Conservation (phyloP, 2,113 vertebrate species). For the Azemiops feae region DNA sequence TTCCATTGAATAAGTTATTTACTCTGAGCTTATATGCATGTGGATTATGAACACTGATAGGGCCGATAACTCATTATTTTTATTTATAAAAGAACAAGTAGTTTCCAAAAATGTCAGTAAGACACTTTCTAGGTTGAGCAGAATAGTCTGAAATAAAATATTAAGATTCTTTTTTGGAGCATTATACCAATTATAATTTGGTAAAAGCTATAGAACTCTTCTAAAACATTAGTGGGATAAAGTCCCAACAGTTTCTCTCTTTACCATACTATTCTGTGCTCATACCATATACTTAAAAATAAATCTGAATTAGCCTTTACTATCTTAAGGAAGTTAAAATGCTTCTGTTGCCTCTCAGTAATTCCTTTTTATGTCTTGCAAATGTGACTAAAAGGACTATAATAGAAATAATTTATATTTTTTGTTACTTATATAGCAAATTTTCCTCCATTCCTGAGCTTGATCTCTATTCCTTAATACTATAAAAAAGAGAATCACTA, state of each 20-base stretch:
- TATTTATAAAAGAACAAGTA: background rate
- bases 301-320: background rate
- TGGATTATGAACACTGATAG: background rate
- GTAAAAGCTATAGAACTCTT: background rate
- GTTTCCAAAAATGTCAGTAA: background rate
- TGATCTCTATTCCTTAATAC: background rate
- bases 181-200: background rate
- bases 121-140: background rate
- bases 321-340: background rate
- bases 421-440: background rate
- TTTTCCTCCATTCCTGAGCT: background rate
- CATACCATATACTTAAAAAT: background rate
- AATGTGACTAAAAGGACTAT: background rate
- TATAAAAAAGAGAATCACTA: background rate
- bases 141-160: background rate
- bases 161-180: background rate
- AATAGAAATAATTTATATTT: background rate
- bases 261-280: background rate
- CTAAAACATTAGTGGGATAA: background rate
- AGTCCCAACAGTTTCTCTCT: background rate
- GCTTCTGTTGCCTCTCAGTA: background rate
- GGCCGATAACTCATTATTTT: background rate
- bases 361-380: background rate
- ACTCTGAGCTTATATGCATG: background rate
- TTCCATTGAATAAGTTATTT: background rate